Percentiles rank a stretch among this genome's conserved stretches.
Conservation (phyloP, 2,797 vertebrate species). For the Megalops cyprinoides region DNA sequence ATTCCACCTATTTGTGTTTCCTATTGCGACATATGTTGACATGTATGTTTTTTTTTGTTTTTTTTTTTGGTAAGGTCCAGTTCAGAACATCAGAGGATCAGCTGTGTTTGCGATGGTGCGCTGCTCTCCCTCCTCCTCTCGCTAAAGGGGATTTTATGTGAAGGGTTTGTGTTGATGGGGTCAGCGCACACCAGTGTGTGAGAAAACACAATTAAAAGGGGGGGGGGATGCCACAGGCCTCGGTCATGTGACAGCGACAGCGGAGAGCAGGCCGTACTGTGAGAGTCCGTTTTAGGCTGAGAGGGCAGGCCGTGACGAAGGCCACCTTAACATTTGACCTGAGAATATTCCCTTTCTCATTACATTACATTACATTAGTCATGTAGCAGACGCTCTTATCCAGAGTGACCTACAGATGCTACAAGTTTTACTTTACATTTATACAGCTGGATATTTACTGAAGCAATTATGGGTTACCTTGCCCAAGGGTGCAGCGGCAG, state of each 20-base stretch:
- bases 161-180: slow-evolving; percentile 61
- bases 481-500: no score
- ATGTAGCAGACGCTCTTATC: no score
- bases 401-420: no score
- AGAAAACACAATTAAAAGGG: slow-evolving; percentile 75
- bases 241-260: slow-evolving; percentile 18
- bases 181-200: slow-evolving; percentile 76
- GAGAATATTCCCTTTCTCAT: background rate
- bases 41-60: slow-evolving; percentile 20
- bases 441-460: no score
- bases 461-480: no score
- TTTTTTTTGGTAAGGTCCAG: background rate
- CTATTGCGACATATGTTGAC: background rate
- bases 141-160: background rate
- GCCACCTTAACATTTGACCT: background rate
- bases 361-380: no score
- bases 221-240: slow-evolving; percentile 46
- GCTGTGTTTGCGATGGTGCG: slow-evolving; percentile 36
- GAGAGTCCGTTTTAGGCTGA: background rate
- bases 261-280: background rate
- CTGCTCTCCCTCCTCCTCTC: slow-evolving; percentile 44
- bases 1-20: background rate
- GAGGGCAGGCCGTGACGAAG: background rate
- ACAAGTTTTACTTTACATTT: no score
- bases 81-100: slow-evolving; percentile 7